Conservation (phyloP, 2,113 vertebrate genomes). For the Synchiropus splendidus region DNA sequence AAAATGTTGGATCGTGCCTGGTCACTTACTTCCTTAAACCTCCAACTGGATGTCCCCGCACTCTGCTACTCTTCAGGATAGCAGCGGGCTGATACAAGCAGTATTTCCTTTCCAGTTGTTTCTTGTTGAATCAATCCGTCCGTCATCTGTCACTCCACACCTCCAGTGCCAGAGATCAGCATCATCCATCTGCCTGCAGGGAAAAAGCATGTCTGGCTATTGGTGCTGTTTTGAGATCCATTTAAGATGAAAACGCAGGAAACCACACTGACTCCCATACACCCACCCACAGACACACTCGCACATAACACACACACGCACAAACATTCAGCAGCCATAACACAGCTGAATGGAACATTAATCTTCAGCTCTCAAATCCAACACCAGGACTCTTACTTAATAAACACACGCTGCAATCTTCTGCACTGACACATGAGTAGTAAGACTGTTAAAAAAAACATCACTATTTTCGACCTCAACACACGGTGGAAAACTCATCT, state of each 20-base stretch:
- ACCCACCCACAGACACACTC: slow-evolving; percentile 8
- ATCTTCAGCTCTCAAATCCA: slow-evolving; percentile 14
- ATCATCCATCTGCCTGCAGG: slow-evolving; percentile 31
- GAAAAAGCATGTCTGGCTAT: not conserved
- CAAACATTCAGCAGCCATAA: too few species aligned
- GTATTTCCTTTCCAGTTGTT: too few species aligned
- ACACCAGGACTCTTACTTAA: not conserved
- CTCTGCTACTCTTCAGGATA: slow-evolving; percentile 13
- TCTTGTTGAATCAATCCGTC: slow-evolving; percentile 10
- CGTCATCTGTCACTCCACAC: slow-evolving; percentile 43
- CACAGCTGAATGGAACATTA: not conserved
- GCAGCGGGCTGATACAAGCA: slow-evolving; percentile 2
- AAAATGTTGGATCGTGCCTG: too few species aligned
- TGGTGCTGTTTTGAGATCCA: slow-evolving; percentile 13
- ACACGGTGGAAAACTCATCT: too few species aligned
- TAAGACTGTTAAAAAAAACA: too few species aligned
- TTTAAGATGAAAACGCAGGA: slow-evolving; percentile 16
- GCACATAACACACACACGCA: too few species aligned
- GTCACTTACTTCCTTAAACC: not conserved
- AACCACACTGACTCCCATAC: slow-evolving; percentile 22
- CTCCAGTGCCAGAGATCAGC: slow-evolving; percentile 23
- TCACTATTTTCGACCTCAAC: too few species aligned
- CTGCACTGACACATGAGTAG: not conserved
- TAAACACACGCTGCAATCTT: not conserved
- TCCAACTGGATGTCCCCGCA: slow-evolving; percentile 13